phyloP scores from a whole-genome alignment of 2,888 invertebrate genomes.

The Rotaria macrura region DNA sequence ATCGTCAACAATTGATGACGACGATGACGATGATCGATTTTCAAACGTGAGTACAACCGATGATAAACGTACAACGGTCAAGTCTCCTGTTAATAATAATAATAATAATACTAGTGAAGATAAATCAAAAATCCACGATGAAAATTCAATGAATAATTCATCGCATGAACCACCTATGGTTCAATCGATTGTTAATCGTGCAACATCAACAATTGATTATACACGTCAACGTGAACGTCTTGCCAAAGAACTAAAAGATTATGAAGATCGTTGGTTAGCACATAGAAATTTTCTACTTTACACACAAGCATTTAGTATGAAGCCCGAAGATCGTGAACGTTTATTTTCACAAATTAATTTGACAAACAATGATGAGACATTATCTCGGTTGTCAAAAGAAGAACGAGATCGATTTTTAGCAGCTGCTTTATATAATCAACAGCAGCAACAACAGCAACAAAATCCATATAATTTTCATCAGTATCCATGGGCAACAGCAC shows the following conservation, averaged over 20 bases:
- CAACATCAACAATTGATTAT: slow-evolving; percentile 12
- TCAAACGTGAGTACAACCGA: neutral
- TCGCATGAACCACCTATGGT: neutral
- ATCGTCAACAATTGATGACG: neutral
- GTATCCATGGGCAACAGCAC: neutral
- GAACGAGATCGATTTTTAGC: slow-evolving; percentile 21
- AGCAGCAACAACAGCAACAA: neutral
- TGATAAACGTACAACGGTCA: neutral
- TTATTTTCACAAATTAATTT: neutral
- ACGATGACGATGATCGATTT: neutral
- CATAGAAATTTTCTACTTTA: slow-evolving; percentile 16
- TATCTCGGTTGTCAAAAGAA: neutral
- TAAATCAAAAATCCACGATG: neutral
- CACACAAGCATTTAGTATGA: neutral
- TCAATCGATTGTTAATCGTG: neutral
- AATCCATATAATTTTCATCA: slow-evolving; percentile 5
- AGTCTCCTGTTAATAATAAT: neutral
- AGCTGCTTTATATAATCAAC: neutral
- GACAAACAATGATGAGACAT: neutral
- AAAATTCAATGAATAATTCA: neutral
- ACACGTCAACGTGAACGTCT: slow-evolving; percentile 13
- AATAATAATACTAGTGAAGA: too few relatives aligned
- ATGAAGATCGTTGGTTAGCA: slow-evolving; percentile 21
- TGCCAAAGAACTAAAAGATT: neutral
- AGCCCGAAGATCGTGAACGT: slow-evolving; percentile 18